Evolutionary conservation across 2,888 invertebrate genomes (phyloP), one percentile per base, ranked within the genome.

Genomic region (Diarsia dahlii): DNA sequence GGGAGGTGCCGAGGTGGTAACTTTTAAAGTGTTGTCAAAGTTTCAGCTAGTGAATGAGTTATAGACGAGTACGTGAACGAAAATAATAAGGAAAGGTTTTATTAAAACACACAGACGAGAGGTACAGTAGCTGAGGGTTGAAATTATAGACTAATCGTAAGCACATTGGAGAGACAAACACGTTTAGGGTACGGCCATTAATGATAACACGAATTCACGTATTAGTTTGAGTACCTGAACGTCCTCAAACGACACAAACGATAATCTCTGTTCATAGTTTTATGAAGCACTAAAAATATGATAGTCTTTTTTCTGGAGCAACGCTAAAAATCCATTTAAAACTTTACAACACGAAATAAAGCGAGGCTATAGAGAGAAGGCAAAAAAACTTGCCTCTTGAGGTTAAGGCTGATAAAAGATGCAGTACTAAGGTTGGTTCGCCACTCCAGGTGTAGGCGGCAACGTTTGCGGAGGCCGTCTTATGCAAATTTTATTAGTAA

Each of bases 401-500:
- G 86, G 74, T 78, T 76, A 69, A 77, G 78, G 73, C 78, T 91
- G 73, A 88, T 90, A 87, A 90, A 92, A 87, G 79, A 88, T 90
- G 85, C 88, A 91, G 71, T 34, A 80, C 72, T 71, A 65, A 85
- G 81, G 85, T 79, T 81, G 70, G 73, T 56, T 65, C 62, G 72
- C 69, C 76, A 82, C 84, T 84, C 34, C 60, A 71, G 78, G 80
- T 70, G 81, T 18, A 18, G n/a, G 58, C 34, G 46, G 74, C 28
- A 64, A 71, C 84, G 75, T 84, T 88, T 81, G 80, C 63, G 80
- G 82, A 74, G 80, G 71, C 67, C 69, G 78, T 54, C 73, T 82
- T 87, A 87, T 88, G 87, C 80, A 91, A 88, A 90, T 87, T 89
- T 89, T 86, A 90, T 87, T 82, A 76, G 83, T 67, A 75, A 71